A percentile compares a stretch with the other conserved stretches of the same genome.
phyloP scores from a whole-genome alignment of 2,113 vertebrate genomes.

The Agelaius tricolor region DNA sequence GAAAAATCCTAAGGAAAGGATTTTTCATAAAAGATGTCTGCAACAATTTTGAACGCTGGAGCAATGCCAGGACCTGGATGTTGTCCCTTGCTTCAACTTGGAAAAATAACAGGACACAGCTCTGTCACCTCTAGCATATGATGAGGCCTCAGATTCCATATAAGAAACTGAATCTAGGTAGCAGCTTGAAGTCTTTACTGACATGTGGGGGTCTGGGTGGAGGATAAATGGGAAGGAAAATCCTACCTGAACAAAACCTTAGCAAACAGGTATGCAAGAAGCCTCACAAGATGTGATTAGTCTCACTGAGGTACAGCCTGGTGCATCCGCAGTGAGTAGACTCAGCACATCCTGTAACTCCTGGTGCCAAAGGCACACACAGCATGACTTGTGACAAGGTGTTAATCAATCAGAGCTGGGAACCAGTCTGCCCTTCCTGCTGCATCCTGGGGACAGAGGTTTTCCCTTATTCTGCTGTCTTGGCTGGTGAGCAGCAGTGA shows the following conservation, averaged over 20 bases:
- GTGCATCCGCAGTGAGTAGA: neutral
- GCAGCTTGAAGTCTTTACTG: neutral
- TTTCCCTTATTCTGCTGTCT: neutral
- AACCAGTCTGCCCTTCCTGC: neutral
- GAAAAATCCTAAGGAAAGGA: too few relatives aligned
- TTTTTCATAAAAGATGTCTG: too few relatives aligned
- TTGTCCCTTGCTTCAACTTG: neutral
- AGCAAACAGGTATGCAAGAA: neutral
- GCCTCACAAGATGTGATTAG: neutral
- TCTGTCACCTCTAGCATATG: fast-evolving
- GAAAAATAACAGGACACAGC: neutral
- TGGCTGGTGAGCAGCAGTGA: neutral
- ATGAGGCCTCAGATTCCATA: neutral
- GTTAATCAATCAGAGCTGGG: neutral
- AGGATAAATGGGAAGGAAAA: neutral
- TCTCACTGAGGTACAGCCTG: neutral
- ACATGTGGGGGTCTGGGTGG: fast-evolving
- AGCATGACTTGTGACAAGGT: neutral
- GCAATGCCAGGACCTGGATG: fast-evolving
- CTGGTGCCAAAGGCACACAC: neutral
- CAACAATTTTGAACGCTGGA: neutral
- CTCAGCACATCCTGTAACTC: neutral
- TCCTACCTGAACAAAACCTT: fast-evolving
- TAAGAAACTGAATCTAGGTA: neutral
- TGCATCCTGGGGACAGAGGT: neutral